Evolutionary conservation across 2,797 vertebrate species (phyloP).

Genomic region (Epinephelus coioides): DNA sequence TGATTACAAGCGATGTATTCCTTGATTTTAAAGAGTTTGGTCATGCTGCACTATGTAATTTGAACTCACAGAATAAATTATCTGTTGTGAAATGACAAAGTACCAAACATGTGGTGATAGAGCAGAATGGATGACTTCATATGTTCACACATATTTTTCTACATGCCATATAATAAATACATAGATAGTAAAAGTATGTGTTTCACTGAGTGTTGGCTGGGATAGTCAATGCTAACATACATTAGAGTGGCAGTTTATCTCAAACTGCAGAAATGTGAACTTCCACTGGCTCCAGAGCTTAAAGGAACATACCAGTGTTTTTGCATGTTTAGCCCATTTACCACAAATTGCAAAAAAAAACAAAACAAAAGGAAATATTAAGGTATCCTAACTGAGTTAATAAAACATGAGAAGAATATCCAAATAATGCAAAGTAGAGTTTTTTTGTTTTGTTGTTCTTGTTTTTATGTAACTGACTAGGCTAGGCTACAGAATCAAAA

Average conservation of each 20-base stretch:
- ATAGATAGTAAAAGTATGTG: background rate
- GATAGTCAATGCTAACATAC: background rate
- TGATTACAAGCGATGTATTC: conserved; percentile 14
- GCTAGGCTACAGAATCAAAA: too few species aligned
- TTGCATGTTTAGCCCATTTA: background rate
- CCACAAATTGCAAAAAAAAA: too few species aligned
- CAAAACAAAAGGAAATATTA: too few species aligned
- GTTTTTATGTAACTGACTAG: too few species aligned
- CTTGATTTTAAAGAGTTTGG: background rate
- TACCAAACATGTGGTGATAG: background rate
- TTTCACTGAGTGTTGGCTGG: background rate
- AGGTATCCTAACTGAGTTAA: too few species aligned
- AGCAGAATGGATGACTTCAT: conserved; percentile 8
- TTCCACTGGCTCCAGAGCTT: background rate
- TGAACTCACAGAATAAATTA: background rate
- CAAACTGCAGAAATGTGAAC: background rate
- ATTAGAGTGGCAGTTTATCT: background rate
- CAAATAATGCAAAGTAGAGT: too few species aligned
- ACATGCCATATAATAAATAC: background rate
- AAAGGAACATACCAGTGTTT: background rate
- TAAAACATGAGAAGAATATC: too few species aligned
- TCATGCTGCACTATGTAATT: background rate
- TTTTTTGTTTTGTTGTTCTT: too few species aligned
- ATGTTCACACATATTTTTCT: background rate
- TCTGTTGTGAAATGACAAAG: background rate